Base-by-base conservation (phyloP, 2,797 vertebrate species). In the Enteromius trimaculatus region DNA sequence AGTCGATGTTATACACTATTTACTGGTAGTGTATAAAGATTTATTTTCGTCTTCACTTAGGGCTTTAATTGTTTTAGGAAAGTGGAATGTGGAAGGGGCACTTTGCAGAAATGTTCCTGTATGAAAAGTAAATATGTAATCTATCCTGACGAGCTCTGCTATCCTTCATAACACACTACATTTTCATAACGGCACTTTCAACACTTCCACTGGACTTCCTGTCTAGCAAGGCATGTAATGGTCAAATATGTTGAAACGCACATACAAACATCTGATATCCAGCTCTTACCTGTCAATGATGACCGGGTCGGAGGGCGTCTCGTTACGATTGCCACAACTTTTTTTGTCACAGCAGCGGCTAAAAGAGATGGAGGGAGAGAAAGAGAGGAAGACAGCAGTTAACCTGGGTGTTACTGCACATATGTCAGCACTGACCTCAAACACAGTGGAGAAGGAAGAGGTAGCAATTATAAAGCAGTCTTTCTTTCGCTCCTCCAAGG, bases 251-350 rank as follows among this genome's bases (percentile, higher is more conserved):
- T 21, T 17, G 47, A 86, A 82, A 85, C 84, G 86, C 58, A 83
- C 71, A 82, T 42, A 64, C 65, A 82, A 87, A 88, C 79, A 87
- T 78, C 31, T 49, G 79, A 84, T 37, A 86, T 82, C 89, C 81
- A 74, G 92, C 91, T 92, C 97, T 95, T 98, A 99, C 98, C 98
- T 99, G 97, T 99, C 98, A 94, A 99, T 99, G 96, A 99, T 99
- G 95, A 99, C 98, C 87, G 98, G 98, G 95, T 99, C 98, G 92
- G 98, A 99, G 86, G 98, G 98, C 91, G 98, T 99, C 96, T 99
- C 98, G 88, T 99, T 99, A 93, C 98, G 96, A 95, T 99, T 99
- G 92, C 98, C 98, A 90, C 98, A 99, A 91, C 98, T 99, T 94
- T 99, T 99, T 96, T 99, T 99, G 95, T 99, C 98, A 93, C 98